These are phyloP conservation scores for Pimephales promelas DNA, from an alignment of 2,113 vertebrate species.

Conservation along the genomic window DNA sequence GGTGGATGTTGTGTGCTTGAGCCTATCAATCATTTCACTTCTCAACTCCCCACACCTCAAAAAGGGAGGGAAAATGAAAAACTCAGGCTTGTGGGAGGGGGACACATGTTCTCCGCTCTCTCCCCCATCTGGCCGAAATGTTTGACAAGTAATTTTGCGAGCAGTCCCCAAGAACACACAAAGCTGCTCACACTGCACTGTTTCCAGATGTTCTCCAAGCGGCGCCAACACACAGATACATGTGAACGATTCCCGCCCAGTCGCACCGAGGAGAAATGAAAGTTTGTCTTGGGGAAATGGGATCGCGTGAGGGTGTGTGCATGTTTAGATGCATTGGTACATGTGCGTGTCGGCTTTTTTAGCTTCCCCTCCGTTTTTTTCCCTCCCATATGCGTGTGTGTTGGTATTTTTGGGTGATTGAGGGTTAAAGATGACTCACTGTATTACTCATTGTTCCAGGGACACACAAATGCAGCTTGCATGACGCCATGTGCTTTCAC, in stretches of 20 bases:
- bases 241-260: slow-evolving; percentile 55
- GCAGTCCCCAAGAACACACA: slow-evolving; percentile 57
- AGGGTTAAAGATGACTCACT: slow-evolving; percentile 60
- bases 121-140: slow-evolving; percentile 52
- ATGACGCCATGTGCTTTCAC: slow-evolving; percentile 58
- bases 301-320: slow-evolving; percentile 33
- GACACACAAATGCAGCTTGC: slow-evolving; percentile 54
- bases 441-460: slow-evolving; percentile 59
- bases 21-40: neutral
- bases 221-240: slow-evolving; percentile 53
- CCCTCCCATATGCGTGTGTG: neutral
- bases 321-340: neutral
- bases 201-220: slow-evolving; percentile 72
- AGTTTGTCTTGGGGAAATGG: slow-evolving; percentile 9
- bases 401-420: slow-evolving; percentile 35
- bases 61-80: neutral
- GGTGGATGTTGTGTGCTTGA: neutral
- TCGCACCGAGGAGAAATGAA: slow-evolving; percentile 27
- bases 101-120: slow-evolving; percentile 16
- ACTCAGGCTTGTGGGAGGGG: slow-evolving; percentile 25
- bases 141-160: slow-evolving; percentile 67
- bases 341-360: neutral
- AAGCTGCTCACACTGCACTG: slow-evolving; percentile 56
- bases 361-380: neutral
- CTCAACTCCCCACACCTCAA: slow-evolving; percentile 15